Evolutionary conservation across 2,888 invertebrate species (phyloP), one percentile per base, ranked within the genome.

Genomic region (Plemyria rubiginata): DNA sequence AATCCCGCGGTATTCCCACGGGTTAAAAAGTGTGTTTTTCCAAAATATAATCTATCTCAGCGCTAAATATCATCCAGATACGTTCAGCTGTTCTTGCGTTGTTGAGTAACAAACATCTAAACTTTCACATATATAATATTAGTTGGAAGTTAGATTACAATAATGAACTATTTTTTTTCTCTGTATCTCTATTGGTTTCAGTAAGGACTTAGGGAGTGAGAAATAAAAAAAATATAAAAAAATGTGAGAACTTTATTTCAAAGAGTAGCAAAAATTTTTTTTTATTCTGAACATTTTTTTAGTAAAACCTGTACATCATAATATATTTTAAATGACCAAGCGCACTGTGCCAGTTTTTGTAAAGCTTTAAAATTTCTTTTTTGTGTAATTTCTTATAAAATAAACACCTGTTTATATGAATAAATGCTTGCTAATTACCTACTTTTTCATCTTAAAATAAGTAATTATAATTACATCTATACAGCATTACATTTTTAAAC

Each of bases 231-330:
- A 0, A 9, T 4, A 22, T 48, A 5, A 11, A 38, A 43, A 57
- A 62, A 54, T 43, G 48, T 62, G 57, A 45, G 53, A 62, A 53
- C 32, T 62, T 57, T 62, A 57, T 57, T 57, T 58, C n/a, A 49
- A 49, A 53, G 49, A 54, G 36, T 53, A 51, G 40, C 55, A 46
- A 49, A 38, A 60, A 45, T 52, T 51, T 29, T 41, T 49, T 45
- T 49, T 15, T n/a, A 8, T 41, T 40, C 11, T 15, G 41, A 22
- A 36, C 49, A 29, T 53, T 36, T 53, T 12, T 38, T 48, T 13
- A 32, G 7, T 29, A 49, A 16, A 15, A 15, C 16, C 9, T 16
- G 16, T 16, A 38, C 6, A 16, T 45, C 16, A 15, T 9, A 4
- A 15, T 7, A 45, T n/a, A 22, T 22, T 22, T 22, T 22, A 22